Conservation (phyloP, 2,888 invertebrate species). For the Alloplasta piceator region DNA sequence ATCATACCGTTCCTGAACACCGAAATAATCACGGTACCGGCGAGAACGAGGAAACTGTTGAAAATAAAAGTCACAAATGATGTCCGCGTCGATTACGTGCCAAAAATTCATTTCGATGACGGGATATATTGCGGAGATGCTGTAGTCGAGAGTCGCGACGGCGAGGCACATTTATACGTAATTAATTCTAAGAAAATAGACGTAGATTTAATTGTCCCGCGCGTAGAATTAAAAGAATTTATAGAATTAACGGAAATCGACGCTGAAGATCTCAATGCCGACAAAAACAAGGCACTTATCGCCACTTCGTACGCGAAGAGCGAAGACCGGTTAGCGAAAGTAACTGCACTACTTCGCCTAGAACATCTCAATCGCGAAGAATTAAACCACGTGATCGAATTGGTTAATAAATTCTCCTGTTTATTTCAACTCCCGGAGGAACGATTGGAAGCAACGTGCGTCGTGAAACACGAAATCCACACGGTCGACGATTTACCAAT, state of each 20-base stretch:
- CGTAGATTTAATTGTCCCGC: conserved; percentile 2
- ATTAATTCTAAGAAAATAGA: conserved; percentile 15
- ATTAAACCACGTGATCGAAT: too few species aligned
- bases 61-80: neutral
- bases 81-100: neutral
- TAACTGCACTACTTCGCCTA: too few species aligned
- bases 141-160: conserved; percentile 23
- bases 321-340: too few species aligned
- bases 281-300: too few species aligned
- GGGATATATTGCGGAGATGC: conserved; percentile 17
- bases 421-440: too few species aligned
- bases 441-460: too few species aligned
- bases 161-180: neutral
- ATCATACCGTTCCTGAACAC: neutral
- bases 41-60: neutral
- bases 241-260: neutral
- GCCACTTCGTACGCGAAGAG: too few species aligned
- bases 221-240: conserved; percentile 8
- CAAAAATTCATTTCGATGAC: neutral
- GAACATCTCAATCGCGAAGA: too few species aligned
- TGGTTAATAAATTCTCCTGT: too few species aligned
- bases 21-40: neutral
- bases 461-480: too few species aligned
- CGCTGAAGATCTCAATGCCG: too few species aligned
- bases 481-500: too few species aligned